Percentiles rank a stretch among this genome's conserved stretches.
These are phyloP conservation scores for Siniperca knerii DNA, from an alignment of 2,113 vertebrate genomes.

Conservation along the genomic window DNA sequence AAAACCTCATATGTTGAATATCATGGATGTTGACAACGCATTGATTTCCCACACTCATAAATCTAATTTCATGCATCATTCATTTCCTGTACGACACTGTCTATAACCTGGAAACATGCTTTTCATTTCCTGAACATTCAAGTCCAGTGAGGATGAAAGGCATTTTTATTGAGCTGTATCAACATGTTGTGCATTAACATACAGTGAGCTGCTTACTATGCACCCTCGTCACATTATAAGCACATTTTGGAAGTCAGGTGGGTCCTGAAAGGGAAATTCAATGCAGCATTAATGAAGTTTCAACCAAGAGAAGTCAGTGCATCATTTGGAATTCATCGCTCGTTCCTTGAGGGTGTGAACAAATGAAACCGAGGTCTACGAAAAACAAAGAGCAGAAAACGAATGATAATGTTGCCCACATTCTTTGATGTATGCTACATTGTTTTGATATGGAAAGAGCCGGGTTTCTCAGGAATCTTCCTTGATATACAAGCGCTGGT, in stretches of 20 bases:
- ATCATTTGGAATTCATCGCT: conserved; percentile 48
- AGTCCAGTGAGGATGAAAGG: conserved; percentile 34
- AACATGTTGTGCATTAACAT: conserved; percentile 30
- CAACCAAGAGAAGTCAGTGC: conserved; percentile 14
- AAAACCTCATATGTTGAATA: conserved; percentile 17
- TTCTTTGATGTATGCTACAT: conserved; percentile 18
- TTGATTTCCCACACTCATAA: conserved; percentile 53
- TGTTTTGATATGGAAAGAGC: conserved; percentile 19
- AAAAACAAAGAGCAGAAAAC: conserved; percentile 10
- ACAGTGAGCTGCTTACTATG: conserved; percentile 17
- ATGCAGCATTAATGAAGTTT: conserved; percentile 21
- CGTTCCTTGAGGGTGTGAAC: conserved; percentile 14
- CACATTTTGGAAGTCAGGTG: conserved; percentile 39
- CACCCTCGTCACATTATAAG: conserved; percentile 18
- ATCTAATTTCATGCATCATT: conserved; percentile 43
- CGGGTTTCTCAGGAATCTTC: conserved; percentile 3
- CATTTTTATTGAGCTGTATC: conserved; percentile 10
- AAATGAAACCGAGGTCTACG: background rate
- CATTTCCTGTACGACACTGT: background rate
- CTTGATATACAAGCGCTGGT: background rate
- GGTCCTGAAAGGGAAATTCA: conserved; percentile 20
- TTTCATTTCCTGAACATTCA: conserved; percentile 38
- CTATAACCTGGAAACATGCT: conserved; percentile 39
- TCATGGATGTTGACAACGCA: conserved; percentile 14
- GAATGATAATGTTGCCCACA: background rate